Evolutionary conservation across 2,797 vertebrate species (phyloP).

Genomic region (Semotilus atromaculatus): DNA sequence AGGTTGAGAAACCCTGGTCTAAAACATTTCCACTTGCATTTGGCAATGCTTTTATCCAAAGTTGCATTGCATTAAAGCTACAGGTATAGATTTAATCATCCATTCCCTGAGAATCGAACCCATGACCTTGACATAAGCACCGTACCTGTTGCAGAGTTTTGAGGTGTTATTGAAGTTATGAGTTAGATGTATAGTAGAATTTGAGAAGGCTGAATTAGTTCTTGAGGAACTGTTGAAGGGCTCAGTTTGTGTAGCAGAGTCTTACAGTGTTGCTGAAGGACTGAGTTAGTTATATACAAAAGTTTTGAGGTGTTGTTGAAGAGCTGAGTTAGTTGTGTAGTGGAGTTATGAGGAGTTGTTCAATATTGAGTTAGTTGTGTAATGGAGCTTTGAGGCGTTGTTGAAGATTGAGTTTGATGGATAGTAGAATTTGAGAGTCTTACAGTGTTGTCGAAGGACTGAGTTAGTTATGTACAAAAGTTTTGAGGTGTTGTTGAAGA

Average conservation of each 20-base stretch:
- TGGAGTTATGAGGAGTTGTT: not conserved
- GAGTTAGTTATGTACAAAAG: not conserved
- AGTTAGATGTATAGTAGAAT: not conserved
- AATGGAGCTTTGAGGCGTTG: no score
- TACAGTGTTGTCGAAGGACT: not conserved
- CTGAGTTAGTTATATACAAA: not conserved
- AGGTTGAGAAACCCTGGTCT: no score
- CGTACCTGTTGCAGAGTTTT: not conserved
- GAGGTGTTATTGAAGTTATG: not conserved
- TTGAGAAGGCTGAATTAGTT: not conserved
- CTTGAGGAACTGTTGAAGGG: not conserved
- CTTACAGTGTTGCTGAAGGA: not conserved
- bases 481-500: not conserved
- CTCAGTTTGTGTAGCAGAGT: not conserved
- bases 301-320: not conserved
- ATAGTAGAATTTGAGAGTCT: no score
- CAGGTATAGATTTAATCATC: no score
- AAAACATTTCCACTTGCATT: no score
- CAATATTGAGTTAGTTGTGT: not conserved
- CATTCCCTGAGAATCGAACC: no score
- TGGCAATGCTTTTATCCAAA: no score
- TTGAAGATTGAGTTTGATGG: not conserved
- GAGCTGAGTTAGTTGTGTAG: conserved; percentile 9
- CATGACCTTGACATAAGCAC: no score
- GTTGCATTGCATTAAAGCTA: no score